Percentiles rank a stretch among this genome's conserved stretches.
Conservation (phyloP, 1,140 invertebrate species). For the Pseudomyrmex sp. region DNA sequence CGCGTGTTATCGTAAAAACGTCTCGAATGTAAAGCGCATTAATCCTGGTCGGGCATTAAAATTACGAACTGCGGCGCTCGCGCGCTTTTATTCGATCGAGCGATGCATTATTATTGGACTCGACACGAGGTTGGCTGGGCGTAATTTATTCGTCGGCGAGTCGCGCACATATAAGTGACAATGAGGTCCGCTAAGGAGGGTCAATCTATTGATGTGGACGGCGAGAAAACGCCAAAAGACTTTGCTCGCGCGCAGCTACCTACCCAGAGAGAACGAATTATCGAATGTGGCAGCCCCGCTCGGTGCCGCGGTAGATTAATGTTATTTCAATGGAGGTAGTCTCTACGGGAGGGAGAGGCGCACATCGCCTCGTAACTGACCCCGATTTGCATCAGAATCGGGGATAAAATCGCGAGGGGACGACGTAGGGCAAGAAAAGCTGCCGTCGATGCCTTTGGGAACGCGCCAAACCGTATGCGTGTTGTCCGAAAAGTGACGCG, state of each 20-base stretch:
- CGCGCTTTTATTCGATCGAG: constrained; percentile 39
- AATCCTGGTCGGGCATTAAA: constrained; percentile 41
- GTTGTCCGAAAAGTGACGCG: constrained; percentile 67
- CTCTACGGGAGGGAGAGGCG: not conserved
- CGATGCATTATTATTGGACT: constrained; percentile 44
- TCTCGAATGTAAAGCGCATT: not conserved
- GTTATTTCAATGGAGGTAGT: constrained; percentile 77
- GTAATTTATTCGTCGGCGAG: constrained; percentile 64
- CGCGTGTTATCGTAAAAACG: constrained; percentile 27
- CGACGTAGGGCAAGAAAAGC: not conserved
- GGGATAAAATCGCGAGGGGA: constrained; percentile 68
- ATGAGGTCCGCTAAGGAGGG: constrained; percentile 53
- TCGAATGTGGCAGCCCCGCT: constrained; percentile 73
- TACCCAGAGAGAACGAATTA: constrained; percentile 65
- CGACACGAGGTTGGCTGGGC: constrained; percentile 45
- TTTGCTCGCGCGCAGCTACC: constrained; percentile 41
- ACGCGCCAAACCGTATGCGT: constrained; percentile 75
- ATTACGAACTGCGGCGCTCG: constrained; percentile 27
- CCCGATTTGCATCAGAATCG: constrained; percentile 80
- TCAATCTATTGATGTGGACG: constrained; percentile 61
- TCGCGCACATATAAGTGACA: constrained; percentile 50
- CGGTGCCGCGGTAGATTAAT: constrained; percentile 79
- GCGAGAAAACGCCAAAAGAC: constrained; percentile 49
- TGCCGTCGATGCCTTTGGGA: constrained; percentile 69
- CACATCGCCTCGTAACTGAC: constrained; percentile 75